Conservation (phyloP, 2,888 invertebrate species). For the Ischnura elegans region DNA sequence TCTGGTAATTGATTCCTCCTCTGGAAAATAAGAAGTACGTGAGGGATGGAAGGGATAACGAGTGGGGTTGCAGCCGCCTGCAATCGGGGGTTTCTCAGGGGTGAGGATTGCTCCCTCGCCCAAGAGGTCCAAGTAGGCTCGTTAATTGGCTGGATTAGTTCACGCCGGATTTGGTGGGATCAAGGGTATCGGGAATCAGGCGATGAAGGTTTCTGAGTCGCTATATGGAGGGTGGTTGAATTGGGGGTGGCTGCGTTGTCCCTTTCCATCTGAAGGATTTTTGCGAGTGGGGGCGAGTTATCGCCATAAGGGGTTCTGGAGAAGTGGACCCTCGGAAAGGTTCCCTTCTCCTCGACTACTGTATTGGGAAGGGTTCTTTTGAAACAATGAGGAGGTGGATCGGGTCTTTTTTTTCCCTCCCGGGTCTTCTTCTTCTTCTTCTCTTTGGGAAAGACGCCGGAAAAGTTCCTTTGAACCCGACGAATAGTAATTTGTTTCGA, state of each 20-base stretch:
- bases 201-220: conserved; percentile 21
- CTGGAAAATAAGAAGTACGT: conserved; percentile 18
- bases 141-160: conserved; percentile 66
- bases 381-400: conserved; percentile 32
- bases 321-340: too few species aligned
- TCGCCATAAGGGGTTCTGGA: conserved; percentile 26
- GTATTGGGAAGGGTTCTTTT: conserved; percentile 41
- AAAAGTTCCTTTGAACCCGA: conserved; percentile 44
- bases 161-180: conserved; percentile 58
- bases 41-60: too few species aligned
- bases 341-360: background rate
- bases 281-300: conserved; percentile 28
- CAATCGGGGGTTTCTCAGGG: background rate
- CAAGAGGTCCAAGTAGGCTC: conserved; percentile 28
- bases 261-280: background rate
- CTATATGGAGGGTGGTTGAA: background rate
- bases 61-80: background rate
- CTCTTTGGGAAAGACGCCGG: background rate
- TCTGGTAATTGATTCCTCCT: conserved; percentile 57
- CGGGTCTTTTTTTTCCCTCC: background rate
- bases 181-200: conserved; percentile 51
- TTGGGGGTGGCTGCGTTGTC: background rate
- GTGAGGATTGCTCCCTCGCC: background rate
- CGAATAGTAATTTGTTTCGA: conserved; percentile 57
- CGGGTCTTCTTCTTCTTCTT: background rate